These are phyloP conservation scores for Cynodonichthys magdalenae DNA, from an alignment of 2,797 vertebrate genomes.

Conservation along the genomic window DNA sequence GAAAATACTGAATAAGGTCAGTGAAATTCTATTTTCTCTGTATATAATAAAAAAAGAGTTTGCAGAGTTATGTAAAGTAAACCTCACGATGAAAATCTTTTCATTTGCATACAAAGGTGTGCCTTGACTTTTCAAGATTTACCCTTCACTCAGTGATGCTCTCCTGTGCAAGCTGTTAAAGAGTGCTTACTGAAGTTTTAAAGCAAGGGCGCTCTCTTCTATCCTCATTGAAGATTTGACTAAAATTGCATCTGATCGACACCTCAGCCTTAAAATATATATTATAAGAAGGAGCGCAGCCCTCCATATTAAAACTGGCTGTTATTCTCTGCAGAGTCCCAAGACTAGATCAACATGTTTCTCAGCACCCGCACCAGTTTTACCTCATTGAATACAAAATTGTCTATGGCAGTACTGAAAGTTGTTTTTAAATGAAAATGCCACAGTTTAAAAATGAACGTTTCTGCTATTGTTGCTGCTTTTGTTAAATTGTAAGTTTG, in stretches of 20 bases:
- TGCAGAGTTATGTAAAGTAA: slow-evolving; percentile 10
- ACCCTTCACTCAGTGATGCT: slow-evolving; percentile 9
- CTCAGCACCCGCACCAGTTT: background rate
- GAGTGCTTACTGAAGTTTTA: slow-evolving; percentile 7
- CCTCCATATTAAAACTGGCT: slow-evolving; percentile 8
- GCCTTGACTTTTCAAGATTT: slow-evolving; percentile 18
- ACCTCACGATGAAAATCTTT: slow-evolving; percentile 28
- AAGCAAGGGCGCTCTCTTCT: slow-evolving; percentile 20
- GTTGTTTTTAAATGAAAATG: background rate
- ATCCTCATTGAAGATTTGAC: slow-evolving; percentile 8
- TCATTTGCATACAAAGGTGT: slow-evolving; percentile 18
- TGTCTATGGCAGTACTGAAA: background rate
- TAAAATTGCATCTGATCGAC: slow-evolving; percentile 13
- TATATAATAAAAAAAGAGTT: background rate
- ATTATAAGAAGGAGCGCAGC: background rate
- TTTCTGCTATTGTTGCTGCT: background rate
- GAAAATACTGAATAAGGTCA: background rate
- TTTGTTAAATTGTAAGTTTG: too few species aligned
- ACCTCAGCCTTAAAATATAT: background rate
- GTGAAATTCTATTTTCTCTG: slow-evolving; percentile 14
- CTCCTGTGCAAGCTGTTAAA: slow-evolving; percentile 12
- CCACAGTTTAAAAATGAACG: background rate
- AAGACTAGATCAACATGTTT: slow-evolving; percentile 7
- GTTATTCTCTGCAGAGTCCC: slow-evolving; percentile 13
- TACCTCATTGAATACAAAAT: background rate